Base-by-base conservation (phyloP, 2,797 vertebrate species). In the Saxicola maurus region DNA sequence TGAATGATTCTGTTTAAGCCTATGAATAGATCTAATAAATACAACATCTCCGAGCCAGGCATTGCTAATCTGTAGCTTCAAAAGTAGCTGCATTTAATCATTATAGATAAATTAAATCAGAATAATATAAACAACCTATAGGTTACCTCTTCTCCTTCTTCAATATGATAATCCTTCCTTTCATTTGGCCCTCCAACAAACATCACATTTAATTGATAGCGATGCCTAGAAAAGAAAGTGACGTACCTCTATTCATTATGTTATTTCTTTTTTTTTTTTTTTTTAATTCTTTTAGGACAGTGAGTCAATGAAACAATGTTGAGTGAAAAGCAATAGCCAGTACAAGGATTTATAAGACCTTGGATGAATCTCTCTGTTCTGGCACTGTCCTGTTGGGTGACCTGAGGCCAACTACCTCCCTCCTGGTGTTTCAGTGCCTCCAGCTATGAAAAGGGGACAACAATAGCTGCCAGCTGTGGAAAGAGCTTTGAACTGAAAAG, bases 91-190 rank as follows among this genome's bases (percentile, higher is more conserved):
- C 18, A 37, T 79, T 82, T 82, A 82, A 65, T 33, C 5, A 46
- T 66, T 38, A 66, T 1, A 67, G 33, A 86, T 59, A 40, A 90
- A 68, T 81, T 61, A 68, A 75, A 92, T 5, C 11, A 55, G 24
- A 23, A 56, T 62, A 77, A 82, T 38, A 52, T 27, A 56, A 83
- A 67, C 21, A 59, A 14, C 2, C 3, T 40, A 23, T 31, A 45
- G 14, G 28, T 96, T 97, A 99, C 99, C 99, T 99, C 99, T 96
- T 99, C 99, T 52, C 99, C 99, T 97, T 99, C 99, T 95, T 99
- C 98, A 35, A 99, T 98, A 81, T 99, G 99, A 93, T 99, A 99
- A 96, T 99, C 99, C 82, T 98, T 99, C 90, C 99, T 98, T 94
- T 96, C 97, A 78, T 99, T 99, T 61, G 99, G 99, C 25, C 99